Evolutionary conservation across 1,140 invertebrate genomes (phyloP).

Genomic region (Lasioglossum albipes): DNA sequence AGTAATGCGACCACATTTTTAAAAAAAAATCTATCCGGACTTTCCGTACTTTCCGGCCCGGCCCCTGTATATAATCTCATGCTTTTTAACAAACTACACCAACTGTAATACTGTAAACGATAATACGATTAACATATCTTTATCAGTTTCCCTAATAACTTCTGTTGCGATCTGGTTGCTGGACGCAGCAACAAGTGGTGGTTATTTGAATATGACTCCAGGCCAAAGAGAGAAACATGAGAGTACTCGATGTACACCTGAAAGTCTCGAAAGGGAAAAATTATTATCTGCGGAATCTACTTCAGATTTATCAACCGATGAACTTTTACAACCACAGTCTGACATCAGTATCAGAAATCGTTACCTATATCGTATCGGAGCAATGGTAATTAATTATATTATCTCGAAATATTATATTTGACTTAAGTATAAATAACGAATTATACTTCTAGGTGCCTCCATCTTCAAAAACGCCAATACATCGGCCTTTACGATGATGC

Average conservation of each 20-base stretch:
- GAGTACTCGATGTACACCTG: slow-evolving; percentile 72
- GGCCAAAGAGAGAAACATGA: slow-evolving; percentile 82
- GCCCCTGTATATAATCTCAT: too few relatives aligned
- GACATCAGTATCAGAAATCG: slow-evolving; percentile 84
- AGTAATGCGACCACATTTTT: too few relatives aligned
- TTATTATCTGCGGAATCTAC: slow-evolving; percentile 78
- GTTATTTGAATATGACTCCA: slow-evolving; percentile 91
- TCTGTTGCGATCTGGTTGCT: slow-evolving; percentile 88
- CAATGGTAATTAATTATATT: slow-evolving; percentile 73
- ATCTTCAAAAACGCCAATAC: slow-evolving; percentile 70
- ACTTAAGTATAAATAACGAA: not conserved
- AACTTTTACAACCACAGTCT: slow-evolving; percentile 81
- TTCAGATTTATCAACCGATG: slow-evolving; percentile 80
- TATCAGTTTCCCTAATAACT: slow-evolving; percentile 86
- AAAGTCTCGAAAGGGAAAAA: slow-evolving; percentile 81
- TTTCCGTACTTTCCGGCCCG: too few relatives aligned
- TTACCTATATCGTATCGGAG: slow-evolving; percentile 83
- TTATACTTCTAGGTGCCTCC: slow-evolving; percentile 73
- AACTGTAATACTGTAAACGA: not conserved
- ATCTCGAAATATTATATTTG: not conserved
- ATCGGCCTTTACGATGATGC: slow-evolving; percentile 73
- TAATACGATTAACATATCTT: slow-evolving; percentile 33
- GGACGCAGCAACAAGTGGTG: slow-evolving; percentile 83
- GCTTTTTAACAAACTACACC: not conserved
- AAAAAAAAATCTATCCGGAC: too few relatives aligned